These are phyloP conservation scores for Ornithoptera alexandrae DNA, from an alignment of 2,888 invertebrate genomes.

Conservation along the genomic window DNA sequence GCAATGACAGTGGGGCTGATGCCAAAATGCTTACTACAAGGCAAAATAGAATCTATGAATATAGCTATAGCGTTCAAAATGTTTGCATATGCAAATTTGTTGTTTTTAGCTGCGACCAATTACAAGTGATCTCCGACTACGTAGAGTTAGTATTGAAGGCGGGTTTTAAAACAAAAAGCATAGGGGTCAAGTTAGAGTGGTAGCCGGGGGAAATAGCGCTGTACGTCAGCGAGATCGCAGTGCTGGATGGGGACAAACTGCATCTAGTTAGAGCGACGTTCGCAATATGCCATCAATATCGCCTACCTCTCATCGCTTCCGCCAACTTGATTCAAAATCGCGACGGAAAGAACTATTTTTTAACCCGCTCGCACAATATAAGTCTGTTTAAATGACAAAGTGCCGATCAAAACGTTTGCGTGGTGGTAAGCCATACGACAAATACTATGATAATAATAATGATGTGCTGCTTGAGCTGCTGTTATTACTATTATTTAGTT, in stretches of 20 bases:
- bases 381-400: no score
- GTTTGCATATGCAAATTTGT: conserved; percentile 40
- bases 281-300: conserved; percentile 58
- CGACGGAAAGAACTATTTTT: neutral
- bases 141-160: neutral
- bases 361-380: no score
- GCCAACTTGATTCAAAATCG: conserved; percentile 41
- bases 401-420: no score
- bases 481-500: no score
- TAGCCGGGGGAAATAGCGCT: conserved; percentile 55
- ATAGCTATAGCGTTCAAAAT: conserved; percentile 31
- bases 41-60: conserved; percentile 43
- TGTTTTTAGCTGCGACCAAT: conserved; percentile 45
- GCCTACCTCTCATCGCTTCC: conserved; percentile 46
- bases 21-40: conserved; percentile 11
- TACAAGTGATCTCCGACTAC: conserved; percentile 42
- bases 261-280: conserved; percentile 62
- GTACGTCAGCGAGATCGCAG: conserved; percentile 69
- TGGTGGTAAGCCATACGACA: no score
- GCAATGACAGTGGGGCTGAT: conserved; percentile 49
- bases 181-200: conserved; percentile 47
- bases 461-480: no score
- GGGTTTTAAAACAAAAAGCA: conserved; percentile 29
- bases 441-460: no score
- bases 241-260: conserved; percentile 65